Evolutionary conservation across 2,888 invertebrate species (phyloP), one percentile per base, ranked within the genome.

Genomic region (Tricholauxania praeusta): DNA sequence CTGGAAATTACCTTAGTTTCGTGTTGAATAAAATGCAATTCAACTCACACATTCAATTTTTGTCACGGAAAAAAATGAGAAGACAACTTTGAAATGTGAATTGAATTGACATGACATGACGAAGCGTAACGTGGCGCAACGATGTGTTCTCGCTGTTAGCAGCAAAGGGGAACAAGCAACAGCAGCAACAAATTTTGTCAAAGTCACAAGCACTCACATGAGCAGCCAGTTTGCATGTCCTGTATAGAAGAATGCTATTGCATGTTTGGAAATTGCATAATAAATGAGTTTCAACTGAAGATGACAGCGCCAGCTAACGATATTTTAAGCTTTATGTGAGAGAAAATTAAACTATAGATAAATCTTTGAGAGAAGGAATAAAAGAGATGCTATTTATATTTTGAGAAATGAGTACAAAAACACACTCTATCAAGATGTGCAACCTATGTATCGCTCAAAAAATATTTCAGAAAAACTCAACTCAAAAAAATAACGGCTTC

Each of bases 181-280:
- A 64, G 12, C 64, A 55, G 48, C 47, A 28, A 47, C 15, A 47
- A 53, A 67, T 67, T 15, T 55, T 55, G 6, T 39, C 39, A 39
- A 28, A 49, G 47, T n/a, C 51, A 47, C 57, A 51, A 48, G 12
- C 51, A 60, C 32, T 19, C 39, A 62, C 12, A 63, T 52, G 51
- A 47, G 19, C 49, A 17, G 17, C n/a, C 67, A 68, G 73, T 22
- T 55, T 72, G 66, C 63, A 70, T 72, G 70, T 62, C 14, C 57
- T 57, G 68, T 69, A 52, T 39, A 39, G 39, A 39, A 39, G 39
- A 39, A 52, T 15, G 51, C 39, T 70, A 65, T 70, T 65, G 49
- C 68, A 59, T 68, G 62, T 49, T 74, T 66, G 62, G 62, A 69
- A 73, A 76, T 74, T 74, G 74, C 74, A 74, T 74, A 73, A 72